Conservation (phyloP, 2,797 vertebrate species). For the Gymnodraco acuticeps region DNA sequence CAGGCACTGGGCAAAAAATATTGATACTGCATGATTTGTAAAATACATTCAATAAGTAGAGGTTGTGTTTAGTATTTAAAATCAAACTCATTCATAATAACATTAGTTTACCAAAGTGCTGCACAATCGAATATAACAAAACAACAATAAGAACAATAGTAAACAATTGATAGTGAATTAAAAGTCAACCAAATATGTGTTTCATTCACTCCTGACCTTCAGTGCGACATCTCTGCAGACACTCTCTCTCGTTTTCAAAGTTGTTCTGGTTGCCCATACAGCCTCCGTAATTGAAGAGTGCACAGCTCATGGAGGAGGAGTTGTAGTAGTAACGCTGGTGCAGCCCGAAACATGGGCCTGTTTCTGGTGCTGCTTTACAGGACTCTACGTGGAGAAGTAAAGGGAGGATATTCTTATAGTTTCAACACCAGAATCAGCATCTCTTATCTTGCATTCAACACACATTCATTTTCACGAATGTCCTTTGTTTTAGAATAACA, state of each 20-base stretch:
- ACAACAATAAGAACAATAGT: too few species aligned
- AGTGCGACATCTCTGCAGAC: slow-evolving; percentile 93
- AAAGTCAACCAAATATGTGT: too few species aligned
- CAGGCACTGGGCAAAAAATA: neutral
- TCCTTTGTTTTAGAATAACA: neutral
- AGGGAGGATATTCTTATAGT: neutral
- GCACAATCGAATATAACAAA: too few species aligned
- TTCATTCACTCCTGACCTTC: slow-evolving; percentile 85
- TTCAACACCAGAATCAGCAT: neutral
- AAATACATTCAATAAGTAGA: neutral
- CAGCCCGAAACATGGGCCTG: slow-evolving; percentile 90
- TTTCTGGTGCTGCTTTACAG: slow-evolving; percentile 78
- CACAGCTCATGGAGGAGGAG: slow-evolving; percentile 89
- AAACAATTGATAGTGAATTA: too few species aligned
- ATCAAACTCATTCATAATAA: too few species aligned
- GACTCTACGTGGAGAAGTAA: slow-evolving; percentile 72
- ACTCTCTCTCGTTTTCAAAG: slow-evolving; percentile 88
- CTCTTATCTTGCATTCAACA: neutral
- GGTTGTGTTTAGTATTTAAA: neutral
- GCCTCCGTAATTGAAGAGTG: slow-evolving; percentile 89
- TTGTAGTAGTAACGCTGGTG: slow-evolving; percentile 88
- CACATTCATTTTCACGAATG: neutral
- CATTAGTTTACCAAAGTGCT: too few species aligned
- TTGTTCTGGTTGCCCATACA: slow-evolving; percentile 94
- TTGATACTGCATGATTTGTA: neutral